Percentiles rank a stretch among this genome's conserved stretches.
phyloP scores from a whole-genome alignment of 2,888 invertebrate genomes.

The Limenitis camilla region DNA sequence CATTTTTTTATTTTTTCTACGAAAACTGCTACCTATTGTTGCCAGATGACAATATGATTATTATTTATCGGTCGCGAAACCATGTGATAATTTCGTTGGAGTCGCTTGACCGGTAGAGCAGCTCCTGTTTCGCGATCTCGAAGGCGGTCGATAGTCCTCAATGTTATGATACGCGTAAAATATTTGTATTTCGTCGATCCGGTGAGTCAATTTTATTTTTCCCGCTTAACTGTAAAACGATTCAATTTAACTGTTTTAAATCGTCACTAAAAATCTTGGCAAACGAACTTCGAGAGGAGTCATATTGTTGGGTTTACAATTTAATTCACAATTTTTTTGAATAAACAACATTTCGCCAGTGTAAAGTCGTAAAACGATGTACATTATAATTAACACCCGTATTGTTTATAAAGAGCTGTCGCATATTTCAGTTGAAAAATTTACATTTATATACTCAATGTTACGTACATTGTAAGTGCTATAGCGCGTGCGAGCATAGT shows the following conservation, averaged over 20 bases:
- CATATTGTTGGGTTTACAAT: constrained; percentile 17
- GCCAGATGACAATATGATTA: constrained; percentile 32
- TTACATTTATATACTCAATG: neutral
- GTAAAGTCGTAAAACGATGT: constrained; percentile 12
- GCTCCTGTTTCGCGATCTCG: constrained; percentile 37
- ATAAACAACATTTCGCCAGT: constrained; percentile 12
- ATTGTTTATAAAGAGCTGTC: constrained; percentile 6
- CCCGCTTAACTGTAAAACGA: constrained; percentile 13
- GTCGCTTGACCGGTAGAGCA: constrained; percentile 40
- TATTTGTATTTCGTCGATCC: constrained; percentile 20
- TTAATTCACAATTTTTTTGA: constrained; percentile 15
- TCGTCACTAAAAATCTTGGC: constrained; percentile 20
- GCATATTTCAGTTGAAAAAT: neutral
- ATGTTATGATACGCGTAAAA: constrained; percentile 25
- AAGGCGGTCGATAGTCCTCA: constrained; percentile 21
- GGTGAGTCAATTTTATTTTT: constrained; percentile 24
- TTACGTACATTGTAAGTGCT: neutral
- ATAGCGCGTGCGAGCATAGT: neutral
- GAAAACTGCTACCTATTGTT: constrained; percentile 10
- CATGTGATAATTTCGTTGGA: constrained; percentile 35
- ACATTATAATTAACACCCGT: constrained; percentile 12
- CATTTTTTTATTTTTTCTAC: constrained; percentile 1
- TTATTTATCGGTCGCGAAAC: constrained; percentile 34
- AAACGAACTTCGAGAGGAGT: constrained; percentile 15
- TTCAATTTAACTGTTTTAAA: constrained; percentile 16